Base-by-base conservation (phyloP, 2,797 vertebrate species). In the Tarsius wallacei region DNA sequence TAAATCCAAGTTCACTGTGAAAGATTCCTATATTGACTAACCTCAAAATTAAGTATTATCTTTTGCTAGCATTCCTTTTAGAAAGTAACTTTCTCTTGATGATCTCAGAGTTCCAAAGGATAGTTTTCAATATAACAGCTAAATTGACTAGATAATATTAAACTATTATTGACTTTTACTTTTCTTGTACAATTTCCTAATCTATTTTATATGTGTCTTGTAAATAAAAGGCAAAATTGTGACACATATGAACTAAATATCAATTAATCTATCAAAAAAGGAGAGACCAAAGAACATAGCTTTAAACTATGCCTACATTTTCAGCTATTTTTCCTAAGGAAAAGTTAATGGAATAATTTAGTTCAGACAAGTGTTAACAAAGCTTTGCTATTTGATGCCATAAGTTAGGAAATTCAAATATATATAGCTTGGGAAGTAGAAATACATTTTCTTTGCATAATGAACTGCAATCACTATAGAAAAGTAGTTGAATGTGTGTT, bases 61-160 rank as follows among this genome's bases (percentile, higher is more conserved):
- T 61, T 7, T 66, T 64, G 26, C 0, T 55, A 53, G 49, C 17
- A 64, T 94, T n/a, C 14, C 12, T 33, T 91, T 64, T 47, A 68
- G 68, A 84, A 90, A 95, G 53, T 57, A 68, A 61, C 10, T 94
- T 92, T 74, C 42, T 81, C 55, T 89, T 82, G 55, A 93, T 77
- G 61, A 17, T 71, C 21, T 76, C 88, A 85, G 49, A 59, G 66
- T 19, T 28, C 61, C 28, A 42, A 19, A 33, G 16, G 10, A 33
- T 57, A 61, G 2, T 9, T 24, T 96, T 86, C 64, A 95, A 61
- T 22, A 26, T 28, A 71, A 70, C 5, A 64, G 13, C 89, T 47
- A 87, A 68, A 49, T 7, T 51, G 33, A 81, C 15, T 15, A n/a
- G 22, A 26, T 63, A 85, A 81, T n/a, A 80, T 64, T 49, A 19